A percentile compares a stretch with the other conserved stretches of the same genome.
These are phyloP conservation scores for Dromas ardeola DNA, from an alignment of 2,113 vertebrate species.

Conservation along the genomic window DNA sequence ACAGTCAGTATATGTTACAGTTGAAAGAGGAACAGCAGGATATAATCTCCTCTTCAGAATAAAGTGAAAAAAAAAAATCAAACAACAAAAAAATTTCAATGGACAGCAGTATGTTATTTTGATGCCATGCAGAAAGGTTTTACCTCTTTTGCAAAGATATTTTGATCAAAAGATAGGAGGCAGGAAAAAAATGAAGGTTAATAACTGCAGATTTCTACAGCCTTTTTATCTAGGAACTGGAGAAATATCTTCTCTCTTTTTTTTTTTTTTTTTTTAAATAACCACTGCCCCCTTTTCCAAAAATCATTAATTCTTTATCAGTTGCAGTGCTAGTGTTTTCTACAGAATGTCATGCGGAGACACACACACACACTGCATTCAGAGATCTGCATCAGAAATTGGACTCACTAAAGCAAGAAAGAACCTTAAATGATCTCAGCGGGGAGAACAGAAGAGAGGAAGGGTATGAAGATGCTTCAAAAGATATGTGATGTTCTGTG, in stretches of 20 bases:
- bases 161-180: background rate
- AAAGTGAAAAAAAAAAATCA: background rate
- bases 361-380: background rate
- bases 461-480: background rate
- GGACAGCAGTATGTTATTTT: background rate
- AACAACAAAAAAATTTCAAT: background rate
- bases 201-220: background rate
- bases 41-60: background rate
- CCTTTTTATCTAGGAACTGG: background rate
- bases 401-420: background rate
- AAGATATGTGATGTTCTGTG: background rate
- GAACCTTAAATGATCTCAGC: background rate
- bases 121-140: background rate
- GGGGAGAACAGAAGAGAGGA: background rate
- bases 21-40: background rate
- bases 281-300: background rate
- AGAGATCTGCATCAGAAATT: constrained; percentile 18
- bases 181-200: background rate
- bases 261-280: background rate
- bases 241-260: background rate
- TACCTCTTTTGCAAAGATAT: background rate
- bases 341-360: background rate
- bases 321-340: background rate
- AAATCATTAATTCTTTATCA: constrained; percentile 49
- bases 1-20: background rate